A percentile compares a stretch with the other conserved stretches of the same genome.
phyloP scores from a whole-genome alignment of 2,797 vertebrate species.

The Tangara arthus region DNA sequence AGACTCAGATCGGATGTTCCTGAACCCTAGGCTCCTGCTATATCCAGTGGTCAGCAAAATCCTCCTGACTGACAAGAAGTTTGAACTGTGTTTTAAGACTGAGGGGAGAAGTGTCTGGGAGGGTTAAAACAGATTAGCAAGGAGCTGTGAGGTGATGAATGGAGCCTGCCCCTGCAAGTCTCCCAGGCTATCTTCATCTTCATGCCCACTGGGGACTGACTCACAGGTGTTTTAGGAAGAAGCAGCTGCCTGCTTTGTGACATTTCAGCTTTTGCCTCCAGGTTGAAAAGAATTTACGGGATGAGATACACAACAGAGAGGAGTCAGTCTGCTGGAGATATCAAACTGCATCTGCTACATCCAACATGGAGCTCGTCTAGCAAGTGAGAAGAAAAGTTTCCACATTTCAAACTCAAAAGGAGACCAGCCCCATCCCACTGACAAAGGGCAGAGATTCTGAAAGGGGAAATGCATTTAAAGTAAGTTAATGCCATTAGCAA shows the following conservation, averaged over 20 bases:
- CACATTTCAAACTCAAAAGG: not conserved
- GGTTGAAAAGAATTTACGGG: constrained; percentile 17
- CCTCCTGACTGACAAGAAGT: not conserved
- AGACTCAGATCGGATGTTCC: not conserved
- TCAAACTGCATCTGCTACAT: constrained; percentile 9
- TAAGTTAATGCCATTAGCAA: not conserved
- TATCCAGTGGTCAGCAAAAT: not conserved
- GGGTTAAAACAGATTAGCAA: constrained; percentile 22
- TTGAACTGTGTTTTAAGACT: not conserved
- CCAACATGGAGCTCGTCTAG: not conserved
- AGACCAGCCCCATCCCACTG: not conserved
- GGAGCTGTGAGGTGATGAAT: constrained; percentile 3
- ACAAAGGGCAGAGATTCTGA: not conserved
- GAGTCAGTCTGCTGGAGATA: constrained; percentile 55
- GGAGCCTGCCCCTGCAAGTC: constrained; percentile 36
- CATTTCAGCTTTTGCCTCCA: constrained; percentile 54
- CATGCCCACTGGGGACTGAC: constrained; percentile 54
- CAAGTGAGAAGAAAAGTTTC: constrained; percentile 1
- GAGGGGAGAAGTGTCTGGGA: not conserved
- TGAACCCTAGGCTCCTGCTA: not conserved
- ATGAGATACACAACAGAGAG: constrained; percentile 6
- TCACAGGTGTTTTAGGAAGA: constrained; percentile 66
- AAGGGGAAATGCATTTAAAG: constrained; percentile 4
- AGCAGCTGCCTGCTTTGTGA: constrained; percentile 54
- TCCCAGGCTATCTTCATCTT: constrained; percentile 60